A percentile compares a stretch with the other conserved stretches of the same genome.
Conservation (phyloP, 1,140 invertebrate species). For the Scaptomyza montana region DNA sequence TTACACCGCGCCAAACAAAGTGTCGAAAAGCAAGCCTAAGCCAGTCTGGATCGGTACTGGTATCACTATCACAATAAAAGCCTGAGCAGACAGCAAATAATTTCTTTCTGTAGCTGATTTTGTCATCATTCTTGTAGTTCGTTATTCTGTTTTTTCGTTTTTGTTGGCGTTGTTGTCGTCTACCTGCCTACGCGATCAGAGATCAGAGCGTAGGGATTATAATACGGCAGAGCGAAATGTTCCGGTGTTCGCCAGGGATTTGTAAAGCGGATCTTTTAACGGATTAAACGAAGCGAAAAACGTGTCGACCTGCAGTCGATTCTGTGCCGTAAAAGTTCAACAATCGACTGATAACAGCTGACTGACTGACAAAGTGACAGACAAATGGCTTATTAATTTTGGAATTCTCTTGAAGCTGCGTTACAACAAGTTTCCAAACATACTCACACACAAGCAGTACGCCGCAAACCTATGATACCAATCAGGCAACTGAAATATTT, state of each 20-base stretch:
- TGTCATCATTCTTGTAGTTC: conserved; percentile 1
- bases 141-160: conserved; percentile 3
- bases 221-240: conserved; percentile 34
- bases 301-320: not conserved
- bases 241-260: conserved; percentile 53
- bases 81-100: conserved; percentile 20
- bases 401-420: conserved; percentile 19
- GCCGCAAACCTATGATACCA: not conserved
- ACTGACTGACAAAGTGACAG: conserved; percentile 9
- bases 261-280: conserved; percentile 78
- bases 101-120: conserved; percentile 6
- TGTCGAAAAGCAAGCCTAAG: conserved; percentile 80
- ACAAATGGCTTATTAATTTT: not conserved
- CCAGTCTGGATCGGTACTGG: conserved; percentile 48
- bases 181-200: conserved; percentile 76
- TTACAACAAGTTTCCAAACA: conserved; percentile 33
- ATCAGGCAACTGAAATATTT: not conserved
- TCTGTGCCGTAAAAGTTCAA: conserved; percentile 4
- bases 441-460: not conserved
- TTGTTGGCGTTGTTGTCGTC: conserved; percentile 18
- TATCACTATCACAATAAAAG: conserved; percentile 5
- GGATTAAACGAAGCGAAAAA: conserved; percentile 64
- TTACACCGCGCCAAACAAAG: conserved; percentile 79
- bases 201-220: conserved; percentile 75
- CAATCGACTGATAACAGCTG: not conserved